These are phyloP conservation scores for Cryptops parisi DNA, from an alignment of 2,888 invertebrate species.

Conservation along the genomic window DNA sequence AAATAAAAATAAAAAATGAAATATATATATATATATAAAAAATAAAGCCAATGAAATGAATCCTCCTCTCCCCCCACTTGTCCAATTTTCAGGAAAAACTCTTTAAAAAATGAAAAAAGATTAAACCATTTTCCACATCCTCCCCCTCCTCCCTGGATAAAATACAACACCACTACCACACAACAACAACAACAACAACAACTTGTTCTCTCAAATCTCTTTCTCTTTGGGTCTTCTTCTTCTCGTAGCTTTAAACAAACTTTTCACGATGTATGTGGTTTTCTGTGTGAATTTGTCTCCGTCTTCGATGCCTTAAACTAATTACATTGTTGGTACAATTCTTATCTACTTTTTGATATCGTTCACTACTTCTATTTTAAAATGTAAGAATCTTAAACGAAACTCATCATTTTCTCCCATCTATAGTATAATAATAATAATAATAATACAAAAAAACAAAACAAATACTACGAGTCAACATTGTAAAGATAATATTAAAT, in stretches of 20 bases:
- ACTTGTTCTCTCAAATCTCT: too few species aligned
- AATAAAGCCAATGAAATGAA: conserved; percentile 6
- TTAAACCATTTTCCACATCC: too few species aligned
- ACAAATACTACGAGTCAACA: too few species aligned
- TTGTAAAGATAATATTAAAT: too few species aligned
- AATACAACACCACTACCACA: too few species aligned
- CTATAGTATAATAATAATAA: too few species aligned
- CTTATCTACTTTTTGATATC: conserved; percentile 16
- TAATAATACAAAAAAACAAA: too few species aligned
- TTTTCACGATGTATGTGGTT: conserved; percentile 11
- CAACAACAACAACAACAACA: too few species aligned
- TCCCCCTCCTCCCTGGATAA: too few species aligned
- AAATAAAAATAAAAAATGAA: background rate
- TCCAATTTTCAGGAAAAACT: conserved; percentile 2
- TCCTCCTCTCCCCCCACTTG: conserved; percentile 5
- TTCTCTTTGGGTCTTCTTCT: conserved; percentile 3
- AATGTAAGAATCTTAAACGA: conserved; percentile 7
- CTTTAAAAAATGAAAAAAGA: conserved; percentile 3
- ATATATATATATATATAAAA: background rate
- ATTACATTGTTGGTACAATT: conserved; percentile 13
- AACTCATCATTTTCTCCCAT: conserved; percentile 11
- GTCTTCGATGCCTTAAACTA: conserved; percentile 13
- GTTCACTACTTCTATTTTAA: conserved; percentile 16
- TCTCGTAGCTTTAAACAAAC: conserved; percentile 8
- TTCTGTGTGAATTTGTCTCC: conserved; percentile 8